Evolutionary conservation across 2,113 vertebrate species (phyloP), one percentile per base, ranked within the genome.

Genomic region (Thalassoma bifasciatum): DNA sequence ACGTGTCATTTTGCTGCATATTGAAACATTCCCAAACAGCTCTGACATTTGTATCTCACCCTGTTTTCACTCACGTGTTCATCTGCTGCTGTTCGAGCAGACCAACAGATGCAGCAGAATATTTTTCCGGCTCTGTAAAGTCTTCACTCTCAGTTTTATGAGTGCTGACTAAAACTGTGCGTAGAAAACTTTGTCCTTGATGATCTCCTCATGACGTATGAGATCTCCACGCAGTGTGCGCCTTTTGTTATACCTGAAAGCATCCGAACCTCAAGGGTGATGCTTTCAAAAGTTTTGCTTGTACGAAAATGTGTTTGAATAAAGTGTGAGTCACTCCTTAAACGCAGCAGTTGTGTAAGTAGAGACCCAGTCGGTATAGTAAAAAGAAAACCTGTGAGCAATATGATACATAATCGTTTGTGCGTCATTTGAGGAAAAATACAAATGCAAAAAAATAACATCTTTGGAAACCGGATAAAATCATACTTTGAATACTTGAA

Each of bases 261-360:
- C 10, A 0, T 11, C 50, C 50, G 61, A 30, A 30, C 3, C 30
- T 30, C 30, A 30, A 30, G 30, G 30, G 30, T 30, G 30, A 30
- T 30, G 30, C 30, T 30, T 30, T 30, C 30, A 30, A 30, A 40
- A 8, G 1, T 21, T 42, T 12, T 16, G 14, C 38, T 40, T 62
- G 23, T 47, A 22, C 38, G 2, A 30, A 53, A 14, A 53, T 62
- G 63, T 49, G 12, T 37, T 30, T 66, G 40, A 71, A 42, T 30
- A 42, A 22, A 17, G 4, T 9, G 21, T 72, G 58, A 72, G 61
- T 72, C 62, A 66, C 47, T 34, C 8, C 22, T 71, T 7, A 40
- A 50, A 76, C 22, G 4, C 58, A 63, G 57, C 34, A 24, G 49
- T 54, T 62, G 38, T 21, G 3, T 61, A 47, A 76, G 9, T 47